These are phyloP conservation scores for Lamellibrachia columna DNA, from an alignment of 2,888 invertebrate species.

Conservation along the genomic window DNA sequence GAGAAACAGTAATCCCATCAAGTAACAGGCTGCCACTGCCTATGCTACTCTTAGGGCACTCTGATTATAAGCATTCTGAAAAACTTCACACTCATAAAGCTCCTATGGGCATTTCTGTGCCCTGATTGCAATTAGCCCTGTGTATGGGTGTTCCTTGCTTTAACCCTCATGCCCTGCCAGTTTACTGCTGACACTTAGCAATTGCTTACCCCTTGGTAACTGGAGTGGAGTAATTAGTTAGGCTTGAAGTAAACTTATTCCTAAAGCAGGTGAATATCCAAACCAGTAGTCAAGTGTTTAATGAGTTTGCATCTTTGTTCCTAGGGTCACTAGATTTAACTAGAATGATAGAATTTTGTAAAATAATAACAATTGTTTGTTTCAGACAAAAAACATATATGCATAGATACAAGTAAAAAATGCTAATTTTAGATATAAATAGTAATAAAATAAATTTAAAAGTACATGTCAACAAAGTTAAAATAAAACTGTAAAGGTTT, in stretches of 20 bases:
- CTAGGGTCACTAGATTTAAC: neutral
- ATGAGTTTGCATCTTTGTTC: neutral
- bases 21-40: neutral
- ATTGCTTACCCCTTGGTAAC: neutral
- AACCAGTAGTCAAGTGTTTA: neutral
- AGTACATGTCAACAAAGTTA: too few relatives aligned
- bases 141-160: neutral
- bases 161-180: neutral
- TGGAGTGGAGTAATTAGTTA: conserved; percentile 9
- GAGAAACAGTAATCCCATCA: neutral
- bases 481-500: neutral
- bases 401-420: too few relatives aligned
- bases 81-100: neutral
- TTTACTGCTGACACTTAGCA: neutral
- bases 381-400: too few relatives aligned
- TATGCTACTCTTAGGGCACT: neutral
- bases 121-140: neutral
- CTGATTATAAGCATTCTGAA: conserved; percentile 6
- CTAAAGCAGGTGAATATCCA: neutral
- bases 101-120: neutral
- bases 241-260: neutral
- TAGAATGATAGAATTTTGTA: too few relatives aligned
- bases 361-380: too few relatives aligned
- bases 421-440: too few relatives aligned
- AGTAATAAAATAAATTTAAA: too few relatives aligned